A percentile compares a stretch with the other conserved stretches of the same genome.
phyloP scores from a whole-genome alignment of 2,797 vertebrate genomes.

The Carcharodon carcharias region DNA sequence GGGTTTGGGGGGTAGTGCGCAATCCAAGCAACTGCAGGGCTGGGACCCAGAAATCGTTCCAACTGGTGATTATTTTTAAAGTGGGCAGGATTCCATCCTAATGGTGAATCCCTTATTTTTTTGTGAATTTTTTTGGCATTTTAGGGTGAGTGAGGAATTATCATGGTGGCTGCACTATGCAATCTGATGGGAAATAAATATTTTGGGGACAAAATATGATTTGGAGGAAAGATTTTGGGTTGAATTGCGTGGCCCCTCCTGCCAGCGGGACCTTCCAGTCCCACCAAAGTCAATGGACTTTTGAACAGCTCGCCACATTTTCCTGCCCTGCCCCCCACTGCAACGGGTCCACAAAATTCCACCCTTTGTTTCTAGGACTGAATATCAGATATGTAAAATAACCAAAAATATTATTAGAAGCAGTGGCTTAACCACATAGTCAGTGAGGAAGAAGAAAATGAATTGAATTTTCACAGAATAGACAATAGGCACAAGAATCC shows the following conservation, averaged over 20 bases:
- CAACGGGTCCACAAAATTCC: no score
- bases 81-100: neutral
- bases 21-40: neutral
- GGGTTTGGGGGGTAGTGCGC: no score
- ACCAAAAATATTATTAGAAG: neutral
- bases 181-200: neutral
- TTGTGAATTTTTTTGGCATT: neutral
- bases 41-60: neutral
- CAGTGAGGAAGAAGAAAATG: neutral
- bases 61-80: neutral
- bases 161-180: neutral
- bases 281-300: no score
- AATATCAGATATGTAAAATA: neutral
- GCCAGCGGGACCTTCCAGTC: no score
- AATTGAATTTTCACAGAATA: no score
- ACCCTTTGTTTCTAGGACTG: neutral
- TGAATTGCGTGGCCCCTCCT: no score
- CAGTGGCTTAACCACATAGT: neutral
- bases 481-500: neutral
- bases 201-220: neutral
- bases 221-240: neutral
- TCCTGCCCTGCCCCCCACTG: no score
- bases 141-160: neutral
- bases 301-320: no score
- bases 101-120: no score